Percentiles rank a stretch among this genome's conserved stretches.
Conservation (phyloP, 2,113 vertebrate species). For the Pardalotus punctatus region DNA sequence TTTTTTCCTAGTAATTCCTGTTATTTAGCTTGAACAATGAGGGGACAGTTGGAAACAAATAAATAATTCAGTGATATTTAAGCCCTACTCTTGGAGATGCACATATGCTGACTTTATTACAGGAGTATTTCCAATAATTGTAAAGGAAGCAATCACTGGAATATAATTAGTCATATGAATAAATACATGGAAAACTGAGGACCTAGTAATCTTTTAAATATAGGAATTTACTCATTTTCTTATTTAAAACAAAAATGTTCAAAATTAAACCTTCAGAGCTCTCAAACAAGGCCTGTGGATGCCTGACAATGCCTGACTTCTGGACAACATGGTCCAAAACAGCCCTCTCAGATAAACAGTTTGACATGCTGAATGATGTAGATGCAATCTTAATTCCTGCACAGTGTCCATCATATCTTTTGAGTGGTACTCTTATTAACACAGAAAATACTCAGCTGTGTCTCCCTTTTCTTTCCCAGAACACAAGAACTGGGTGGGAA, state of each 20-base stretch:
- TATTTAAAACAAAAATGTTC: not conserved
- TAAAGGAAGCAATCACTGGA: not conserved
- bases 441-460: not conserved
- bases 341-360: not conserved
- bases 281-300: not conserved
- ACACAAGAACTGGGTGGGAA: not conserved
- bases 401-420: not conserved
- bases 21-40: not conserved
- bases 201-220: not conserved
- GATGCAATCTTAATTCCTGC: not conserved
- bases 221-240: not conserved
- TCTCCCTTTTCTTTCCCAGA: not conserved
- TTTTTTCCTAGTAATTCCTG: not conserved
- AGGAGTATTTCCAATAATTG: not conserved
- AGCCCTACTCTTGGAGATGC: not conserved
- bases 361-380: not conserved
- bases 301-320: not conserved
- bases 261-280: not conserved
- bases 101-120: not conserved
- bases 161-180: not conserved
- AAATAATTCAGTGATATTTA: not conserved
- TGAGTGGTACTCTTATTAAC: not conserved
- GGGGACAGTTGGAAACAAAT: not conserved
- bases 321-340: not conserved
- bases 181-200: not conserved